These are phyloP conservation scores for Calameuta filiformis DNA, from an alignment of 2,888 invertebrate species.

Conservation along the genomic window DNA sequence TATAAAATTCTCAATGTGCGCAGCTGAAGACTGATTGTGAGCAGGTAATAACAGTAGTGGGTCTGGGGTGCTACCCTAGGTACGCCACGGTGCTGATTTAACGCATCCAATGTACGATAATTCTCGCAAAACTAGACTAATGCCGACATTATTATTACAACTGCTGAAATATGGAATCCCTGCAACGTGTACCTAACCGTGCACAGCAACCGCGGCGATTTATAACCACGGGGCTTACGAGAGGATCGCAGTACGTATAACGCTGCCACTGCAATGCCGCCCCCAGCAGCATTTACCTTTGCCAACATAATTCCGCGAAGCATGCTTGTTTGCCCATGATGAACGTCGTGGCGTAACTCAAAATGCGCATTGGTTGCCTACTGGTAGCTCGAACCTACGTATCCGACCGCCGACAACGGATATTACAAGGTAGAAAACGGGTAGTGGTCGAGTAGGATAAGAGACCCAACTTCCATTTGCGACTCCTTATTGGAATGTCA, in stretches of 20 bases:
- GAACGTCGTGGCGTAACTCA: conserved; percentile 30
- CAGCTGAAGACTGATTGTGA: neutral
- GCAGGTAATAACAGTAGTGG: neutral
- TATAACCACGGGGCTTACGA: conserved; percentile 19
- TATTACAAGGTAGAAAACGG: neutral
- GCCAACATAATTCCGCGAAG: conserved; percentile 19
- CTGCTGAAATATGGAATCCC: conserved; percentile 38
- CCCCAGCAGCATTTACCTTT: conserved; percentile 30
- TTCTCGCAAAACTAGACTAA: conserved; percentile 37
- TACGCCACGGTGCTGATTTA: conserved; percentile 13
- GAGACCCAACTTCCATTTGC: neutral
- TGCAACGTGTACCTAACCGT: conserved; percentile 12
- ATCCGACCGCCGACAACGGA: neutral
- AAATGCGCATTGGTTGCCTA: conserved; percentile 22
- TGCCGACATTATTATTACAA: conserved; percentile 40
- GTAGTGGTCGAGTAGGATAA: neutral
- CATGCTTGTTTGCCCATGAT: conserved; percentile 35
- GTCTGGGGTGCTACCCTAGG: neutral
- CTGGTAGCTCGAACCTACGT: neutral
- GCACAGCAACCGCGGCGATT: conserved; percentile 16
- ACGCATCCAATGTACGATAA: conserved; percentile 18
- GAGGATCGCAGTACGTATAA: conserved; percentile 12
- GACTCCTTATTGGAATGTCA: neutral
- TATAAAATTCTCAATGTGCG: neutral
- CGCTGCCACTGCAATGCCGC: conserved; percentile 9